A percentile compares a stretch with the other conserved stretches of the same genome.
phyloP scores from a whole-genome alignment of 23 tunicate genomes.

The Trididemnum miniatum region DNA sequence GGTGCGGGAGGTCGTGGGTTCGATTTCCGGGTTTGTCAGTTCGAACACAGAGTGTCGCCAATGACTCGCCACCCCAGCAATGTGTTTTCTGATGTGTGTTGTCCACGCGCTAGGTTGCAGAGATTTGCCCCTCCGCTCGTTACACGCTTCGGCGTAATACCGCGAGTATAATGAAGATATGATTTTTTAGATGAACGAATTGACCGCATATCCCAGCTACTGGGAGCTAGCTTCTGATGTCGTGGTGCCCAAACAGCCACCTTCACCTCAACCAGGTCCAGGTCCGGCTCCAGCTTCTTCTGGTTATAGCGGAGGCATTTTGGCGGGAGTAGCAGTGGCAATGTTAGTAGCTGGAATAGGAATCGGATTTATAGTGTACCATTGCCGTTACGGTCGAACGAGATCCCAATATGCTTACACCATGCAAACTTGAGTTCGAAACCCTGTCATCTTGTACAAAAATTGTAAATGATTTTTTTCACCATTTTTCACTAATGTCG shows the following conservation, averaged over 20 bases:
- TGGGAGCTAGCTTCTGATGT: not conserved
- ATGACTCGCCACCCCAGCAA: too few species aligned
- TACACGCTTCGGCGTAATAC: too few species aligned
- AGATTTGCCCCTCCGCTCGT: too few species aligned
- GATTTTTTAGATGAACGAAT: not conserved
- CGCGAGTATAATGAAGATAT: too few species aligned
- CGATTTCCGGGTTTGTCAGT: too few species aligned
- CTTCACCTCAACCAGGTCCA: slow-evolving; percentile 1
- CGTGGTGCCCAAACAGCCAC: not conserved
- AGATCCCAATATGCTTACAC: slow-evolving; percentile 2
- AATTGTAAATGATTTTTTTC: too few species aligned
- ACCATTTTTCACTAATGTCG: too few species aligned
- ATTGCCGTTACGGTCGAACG: not conserved
- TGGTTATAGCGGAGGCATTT: not conserved
- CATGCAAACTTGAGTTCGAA: slow-evolving; percentile 12
- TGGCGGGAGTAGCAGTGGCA: slow-evolving; percentile 13
- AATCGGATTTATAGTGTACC: not conserved
- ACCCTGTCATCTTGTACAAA: too few species aligned
- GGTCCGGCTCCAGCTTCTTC: not conserved
- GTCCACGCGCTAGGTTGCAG: too few species aligned
- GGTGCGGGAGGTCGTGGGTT: too few species aligned
- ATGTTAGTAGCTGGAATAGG: not conserved
- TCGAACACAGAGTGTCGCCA: too few species aligned
- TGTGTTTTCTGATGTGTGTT: too few species aligned
- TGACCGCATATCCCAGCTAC: slow-evolving; percentile 10